These are phyloP conservation scores for Callopanchax toddi DNA, from an alignment of 2,113 vertebrate genomes.

Conservation along the genomic window DNA sequence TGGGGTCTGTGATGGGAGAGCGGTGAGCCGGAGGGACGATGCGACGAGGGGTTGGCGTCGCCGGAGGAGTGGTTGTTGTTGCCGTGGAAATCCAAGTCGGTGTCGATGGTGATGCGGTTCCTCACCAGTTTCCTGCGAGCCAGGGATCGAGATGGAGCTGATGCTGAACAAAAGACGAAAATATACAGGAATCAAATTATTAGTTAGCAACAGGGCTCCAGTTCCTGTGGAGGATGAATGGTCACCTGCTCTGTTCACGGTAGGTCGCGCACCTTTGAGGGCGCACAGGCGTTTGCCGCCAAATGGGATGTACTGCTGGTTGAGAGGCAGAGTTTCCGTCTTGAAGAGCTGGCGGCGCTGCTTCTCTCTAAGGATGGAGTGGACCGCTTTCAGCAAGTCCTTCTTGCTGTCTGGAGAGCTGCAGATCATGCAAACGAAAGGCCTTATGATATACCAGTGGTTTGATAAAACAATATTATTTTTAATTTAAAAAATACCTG, in stretches of 20 bases:
- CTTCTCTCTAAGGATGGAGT: constrained; percentile 92
- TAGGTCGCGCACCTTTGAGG: constrained; percentile 89
- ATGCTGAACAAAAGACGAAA: constrained; percentile 75
- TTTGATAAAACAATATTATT: too few relatives aligned
- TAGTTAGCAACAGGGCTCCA: background rate
- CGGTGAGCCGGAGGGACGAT: constrained; percentile 38
- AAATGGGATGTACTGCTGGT: constrained; percentile 95
- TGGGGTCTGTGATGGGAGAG: constrained; percentile 32
- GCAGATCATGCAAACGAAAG: background rate
- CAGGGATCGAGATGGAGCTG: constrained; percentile 88
- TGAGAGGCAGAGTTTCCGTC: constrained; percentile 90
- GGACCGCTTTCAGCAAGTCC: constrained; percentile 92
- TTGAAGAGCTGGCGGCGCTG: constrained; percentile 94
- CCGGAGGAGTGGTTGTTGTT: constrained; percentile 84
- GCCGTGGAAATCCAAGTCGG: constrained; percentile 85
- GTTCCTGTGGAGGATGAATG: background rate
- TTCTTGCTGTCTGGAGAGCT: constrained; percentile 93
- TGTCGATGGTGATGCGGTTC: constrained; percentile 93
- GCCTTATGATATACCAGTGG: too few relatives aligned
- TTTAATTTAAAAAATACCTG: constrained; percentile 75
- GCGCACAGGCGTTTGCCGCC: constrained; percentile 93
- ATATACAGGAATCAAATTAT: background rate
- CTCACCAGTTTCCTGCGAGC: constrained; percentile 87
- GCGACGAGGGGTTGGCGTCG: constrained; percentile 69
- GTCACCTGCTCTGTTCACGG: constrained; percentile 93